Conservation (phyloP, 64 coral and sea anemone genomes). For the Montipora sp. region DNA sequence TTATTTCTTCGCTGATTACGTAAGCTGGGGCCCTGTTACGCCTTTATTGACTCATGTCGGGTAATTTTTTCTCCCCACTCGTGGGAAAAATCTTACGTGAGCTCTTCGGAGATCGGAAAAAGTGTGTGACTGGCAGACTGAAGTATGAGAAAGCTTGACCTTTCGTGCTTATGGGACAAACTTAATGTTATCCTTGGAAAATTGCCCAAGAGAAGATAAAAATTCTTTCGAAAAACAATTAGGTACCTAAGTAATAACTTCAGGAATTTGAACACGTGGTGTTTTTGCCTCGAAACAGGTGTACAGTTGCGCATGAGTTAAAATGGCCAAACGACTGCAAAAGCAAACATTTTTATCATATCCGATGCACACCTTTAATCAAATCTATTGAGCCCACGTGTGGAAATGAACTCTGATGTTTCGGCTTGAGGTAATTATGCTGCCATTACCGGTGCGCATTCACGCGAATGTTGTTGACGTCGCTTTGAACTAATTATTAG, state of each 20-base stretch:
- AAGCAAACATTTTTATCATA: background rate
- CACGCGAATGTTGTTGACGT: slow-evolving; percentile 3
- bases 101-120: background rate
- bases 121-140: background rate
- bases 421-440: background rate
- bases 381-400: background rate
- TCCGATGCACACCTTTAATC: background rate
- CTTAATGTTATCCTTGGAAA: background rate
- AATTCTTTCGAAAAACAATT: background rate
- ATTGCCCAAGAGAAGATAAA: background rate
- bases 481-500: background rate
- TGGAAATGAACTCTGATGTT: background rate
- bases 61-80: slow-evolving; percentile 1
- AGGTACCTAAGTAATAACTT: background rate
- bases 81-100: slow-evolving; percentile 15
- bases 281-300: slow-evolving; percentile 34
- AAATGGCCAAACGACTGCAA: background rate
- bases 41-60: slow-evolving; percentile 23
- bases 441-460: background rate
- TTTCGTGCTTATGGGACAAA: background rate
- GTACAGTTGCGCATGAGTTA: background rate
- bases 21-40: background rate
- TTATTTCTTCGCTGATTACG: background rate
- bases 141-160: background rate
- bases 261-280: slow-evolving; percentile 48